Conservation (phyloP, 2,797 vertebrate genomes). For the Cyprinella venusta region DNA sequence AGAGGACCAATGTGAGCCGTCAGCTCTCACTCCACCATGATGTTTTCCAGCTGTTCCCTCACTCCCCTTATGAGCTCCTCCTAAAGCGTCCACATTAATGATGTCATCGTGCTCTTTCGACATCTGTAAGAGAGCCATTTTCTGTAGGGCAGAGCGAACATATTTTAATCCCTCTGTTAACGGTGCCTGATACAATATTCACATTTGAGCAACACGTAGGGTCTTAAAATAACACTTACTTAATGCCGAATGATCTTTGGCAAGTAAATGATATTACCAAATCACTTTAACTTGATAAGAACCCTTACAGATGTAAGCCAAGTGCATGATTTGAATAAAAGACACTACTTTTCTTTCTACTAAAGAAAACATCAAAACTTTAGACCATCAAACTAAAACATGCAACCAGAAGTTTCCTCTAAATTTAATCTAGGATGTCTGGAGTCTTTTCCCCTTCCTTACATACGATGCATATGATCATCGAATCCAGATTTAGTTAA, state of each 20-base stretch:
- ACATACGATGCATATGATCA: neutral
- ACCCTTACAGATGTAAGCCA: neutral
- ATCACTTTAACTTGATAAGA: neutral
- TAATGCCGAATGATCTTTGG: too few species aligned
- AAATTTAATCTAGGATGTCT: too few species aligned
- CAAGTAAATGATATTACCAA: neutral
- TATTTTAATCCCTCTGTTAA: neutral
- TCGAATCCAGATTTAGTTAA: too few species aligned
- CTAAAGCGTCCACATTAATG: fast-evolving
- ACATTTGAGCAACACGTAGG: neutral
- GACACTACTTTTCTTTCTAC: neutral
- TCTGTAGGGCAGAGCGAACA: slow-evolving; percentile 54
- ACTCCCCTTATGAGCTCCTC: neutral
- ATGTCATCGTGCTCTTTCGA: slow-evolving; percentile 40
- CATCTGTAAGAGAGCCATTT: slow-evolving; percentile 61
- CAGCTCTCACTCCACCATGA: neutral
- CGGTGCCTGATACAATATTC: neutral
- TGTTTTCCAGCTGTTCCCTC: neutral
- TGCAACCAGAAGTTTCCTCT: too few species aligned
- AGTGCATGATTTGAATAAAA: neutral
- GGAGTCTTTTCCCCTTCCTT: neutral
- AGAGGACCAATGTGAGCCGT: neutral
- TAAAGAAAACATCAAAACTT: neutral
- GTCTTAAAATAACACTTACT: neutral
- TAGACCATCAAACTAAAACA: neutral